These are phyloP conservation scores for Drosophila antonietae DNA, from an alignment of 2,888 invertebrate species.

Conservation along the genomic window DNA sequence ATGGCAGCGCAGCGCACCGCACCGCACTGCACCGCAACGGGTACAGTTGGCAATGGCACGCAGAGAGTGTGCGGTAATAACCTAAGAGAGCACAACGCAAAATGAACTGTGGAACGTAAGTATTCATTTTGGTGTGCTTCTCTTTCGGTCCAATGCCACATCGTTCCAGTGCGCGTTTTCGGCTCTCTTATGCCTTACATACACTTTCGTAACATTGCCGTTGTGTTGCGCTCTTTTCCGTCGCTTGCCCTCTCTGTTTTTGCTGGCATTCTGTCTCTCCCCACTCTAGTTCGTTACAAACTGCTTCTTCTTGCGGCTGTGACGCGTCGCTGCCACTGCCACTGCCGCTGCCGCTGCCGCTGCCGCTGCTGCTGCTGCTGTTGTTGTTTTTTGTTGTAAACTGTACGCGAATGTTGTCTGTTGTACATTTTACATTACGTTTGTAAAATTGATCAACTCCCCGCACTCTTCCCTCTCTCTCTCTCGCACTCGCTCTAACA, in stretches of 20 bases:
- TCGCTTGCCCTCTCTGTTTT: constrained; percentile 64
- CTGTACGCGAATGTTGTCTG: constrained; percentile 57
- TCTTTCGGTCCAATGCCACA: constrained; percentile 43
- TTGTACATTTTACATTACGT: constrained; percentile 39
- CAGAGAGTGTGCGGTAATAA: constrained; percentile 33
- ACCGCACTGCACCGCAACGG: not conserved
- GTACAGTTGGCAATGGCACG: constrained; percentile 72
- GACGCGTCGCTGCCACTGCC: constrained; percentile 5
- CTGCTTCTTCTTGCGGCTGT: constrained; percentile 56
- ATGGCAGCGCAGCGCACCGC: constrained; percentile 39
- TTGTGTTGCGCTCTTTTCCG: constrained; percentile 8
- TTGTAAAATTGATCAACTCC: constrained; percentile 55
- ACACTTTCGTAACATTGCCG: constrained; percentile 68
- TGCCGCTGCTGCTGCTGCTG: constrained; percentile 27
- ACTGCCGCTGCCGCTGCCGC: not conserved
- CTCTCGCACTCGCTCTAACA: not conserved
- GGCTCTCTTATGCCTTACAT: constrained; percentile 52
- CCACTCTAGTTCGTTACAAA: constrained; percentile 78
- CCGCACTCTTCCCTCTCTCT: constrained; percentile 2
- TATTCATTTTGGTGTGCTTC: constrained; percentile 45
- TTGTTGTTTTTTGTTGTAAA: constrained; percentile 70
- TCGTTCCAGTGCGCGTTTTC: constrained; percentile 32
- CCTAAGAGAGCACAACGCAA: constrained; percentile 46
- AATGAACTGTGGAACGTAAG: constrained; percentile 71
- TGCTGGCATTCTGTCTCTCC: constrained; percentile 71